Conservation (phyloP, 2,888 invertebrate species). For the Clunio marinus region DNA sequence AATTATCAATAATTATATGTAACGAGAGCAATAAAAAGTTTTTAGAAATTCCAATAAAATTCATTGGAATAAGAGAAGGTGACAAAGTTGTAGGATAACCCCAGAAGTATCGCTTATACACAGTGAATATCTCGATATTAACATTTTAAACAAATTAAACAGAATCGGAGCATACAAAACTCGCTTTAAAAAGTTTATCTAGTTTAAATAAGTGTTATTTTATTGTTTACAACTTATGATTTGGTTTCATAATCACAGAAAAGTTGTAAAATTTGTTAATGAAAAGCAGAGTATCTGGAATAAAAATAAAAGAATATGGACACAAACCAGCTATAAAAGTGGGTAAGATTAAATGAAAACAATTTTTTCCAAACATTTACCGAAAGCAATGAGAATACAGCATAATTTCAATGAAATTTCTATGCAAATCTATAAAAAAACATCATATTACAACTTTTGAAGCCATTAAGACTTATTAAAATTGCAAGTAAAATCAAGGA, state of each 20-base stretch:
- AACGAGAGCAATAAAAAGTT: too few relatives aligned
- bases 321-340: slow-evolving; percentile 25
- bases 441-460: neutral
- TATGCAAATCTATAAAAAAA: neutral
- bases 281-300: slow-evolving; percentile 31
- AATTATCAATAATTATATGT: too few relatives aligned
- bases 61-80: too few relatives aligned
- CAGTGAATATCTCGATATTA: too few relatives aligned
- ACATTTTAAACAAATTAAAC: slow-evolving; percentile 28
- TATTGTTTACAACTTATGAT: slow-evolving; percentile 26
- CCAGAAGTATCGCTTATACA: too few relatives aligned
- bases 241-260: slow-evolving; percentile 9
- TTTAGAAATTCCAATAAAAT: too few relatives aligned
- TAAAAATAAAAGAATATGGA: slow-evolving; percentile 39
- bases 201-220: slow-evolving; percentile 37
- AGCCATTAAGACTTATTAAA: slow-evolving; percentile 33
- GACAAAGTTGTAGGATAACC: too few relatives aligned
- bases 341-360: slow-evolving; percentile 29
- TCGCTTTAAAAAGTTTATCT: slow-evolving; percentile 16
- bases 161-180: slow-evolving; percentile 25
- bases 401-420: neutral
- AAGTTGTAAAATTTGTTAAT: slow-evolving; percentile 14
- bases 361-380: neutral
- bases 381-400: neutral
- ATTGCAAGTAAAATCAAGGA: slow-evolving; percentile 36